Conservation (phyloP, 2,113 vertebrate species). For the Strix aluco region DNA sequence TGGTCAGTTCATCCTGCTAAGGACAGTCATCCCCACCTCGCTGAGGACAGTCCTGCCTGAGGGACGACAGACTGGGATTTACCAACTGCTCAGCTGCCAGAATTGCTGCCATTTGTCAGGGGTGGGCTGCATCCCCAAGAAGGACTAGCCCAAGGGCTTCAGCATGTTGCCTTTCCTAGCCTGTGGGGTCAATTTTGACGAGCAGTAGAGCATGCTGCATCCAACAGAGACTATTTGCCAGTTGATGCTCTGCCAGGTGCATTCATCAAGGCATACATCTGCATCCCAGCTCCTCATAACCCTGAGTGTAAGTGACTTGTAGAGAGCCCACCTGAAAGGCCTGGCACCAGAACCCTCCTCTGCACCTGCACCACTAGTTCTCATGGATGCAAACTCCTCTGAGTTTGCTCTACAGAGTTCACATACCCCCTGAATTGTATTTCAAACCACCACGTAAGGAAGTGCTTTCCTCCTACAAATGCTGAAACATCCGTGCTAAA, state of each 20-base stretch:
- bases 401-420: neutral
- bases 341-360: neutral
- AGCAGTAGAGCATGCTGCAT: neutral
- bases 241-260: neutral
- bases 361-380: neutral
- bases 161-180: neutral
- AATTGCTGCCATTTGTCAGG: neutral
- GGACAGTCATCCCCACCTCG: too few relatives aligned
- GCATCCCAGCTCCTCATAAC: neutral
- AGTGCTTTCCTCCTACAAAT: neutral
- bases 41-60: neutral
- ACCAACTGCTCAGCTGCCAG: neutral
- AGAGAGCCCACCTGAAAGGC: neutral
- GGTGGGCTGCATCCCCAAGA: neutral
- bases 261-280: neutral
- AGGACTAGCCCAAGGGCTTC: neutral
- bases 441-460: neutral
- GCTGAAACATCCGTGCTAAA: neutral
- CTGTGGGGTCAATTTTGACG: neutral
- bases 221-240: neutral
- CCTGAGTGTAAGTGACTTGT: neutral
- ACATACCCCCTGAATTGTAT: neutral
- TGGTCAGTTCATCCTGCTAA: neutral
- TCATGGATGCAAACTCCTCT: neutral
- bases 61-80: neutral